Evolutionary conservation across 2,797 vertebrate species (phyloP), one percentile per base, ranked within the genome.

Genomic region (Oreonectes daqikongensis): DNA sequence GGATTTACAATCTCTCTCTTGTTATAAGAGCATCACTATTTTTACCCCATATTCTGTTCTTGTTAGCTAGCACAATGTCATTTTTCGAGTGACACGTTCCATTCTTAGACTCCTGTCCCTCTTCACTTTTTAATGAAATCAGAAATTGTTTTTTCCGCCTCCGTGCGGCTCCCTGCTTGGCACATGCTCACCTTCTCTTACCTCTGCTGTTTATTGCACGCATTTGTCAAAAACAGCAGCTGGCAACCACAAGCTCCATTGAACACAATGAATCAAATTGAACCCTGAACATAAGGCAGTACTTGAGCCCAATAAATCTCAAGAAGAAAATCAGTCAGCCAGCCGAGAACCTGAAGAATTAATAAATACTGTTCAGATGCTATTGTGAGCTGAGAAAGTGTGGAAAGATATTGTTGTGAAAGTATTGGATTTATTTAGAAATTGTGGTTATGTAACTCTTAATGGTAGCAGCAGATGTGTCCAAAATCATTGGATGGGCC

Each of bases 111-210:
- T 57, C 26, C 7, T 72, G 40, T 46, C 35, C 57, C 32, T 28
- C 35, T 78, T 50, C 42, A 15, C 32, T 11, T 65, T 24, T 42
- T 42, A 64, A 65, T 74, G 32, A 55, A 74, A 42, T 65, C 48
- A 65, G 32, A 24, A 74, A 65, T 53, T 53, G 32, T 42, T 40
- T 42, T n/a, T 55, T 35, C 60, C 59, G 48, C 59, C 61, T 59
- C 9, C 28, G 0, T 17, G 1, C 14, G 9, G 14, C 26, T 15
- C 15, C 2, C 26, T 59, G 26, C 14, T 15, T 30, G 28, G 26
- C 55, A 8, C 26, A 59, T 9, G 26, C 55, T 72, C 14, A 22
- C 28, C 20, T 26, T 65, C 17, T 65, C 32, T 74, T 40, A 28
- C 32, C 26, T 71, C 38, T 59, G 18, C 28, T 28, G 18, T 5